phyloP scores from a whole-genome alignment of 2,888 invertebrate species.

The Drosophila algonquin region DNA sequence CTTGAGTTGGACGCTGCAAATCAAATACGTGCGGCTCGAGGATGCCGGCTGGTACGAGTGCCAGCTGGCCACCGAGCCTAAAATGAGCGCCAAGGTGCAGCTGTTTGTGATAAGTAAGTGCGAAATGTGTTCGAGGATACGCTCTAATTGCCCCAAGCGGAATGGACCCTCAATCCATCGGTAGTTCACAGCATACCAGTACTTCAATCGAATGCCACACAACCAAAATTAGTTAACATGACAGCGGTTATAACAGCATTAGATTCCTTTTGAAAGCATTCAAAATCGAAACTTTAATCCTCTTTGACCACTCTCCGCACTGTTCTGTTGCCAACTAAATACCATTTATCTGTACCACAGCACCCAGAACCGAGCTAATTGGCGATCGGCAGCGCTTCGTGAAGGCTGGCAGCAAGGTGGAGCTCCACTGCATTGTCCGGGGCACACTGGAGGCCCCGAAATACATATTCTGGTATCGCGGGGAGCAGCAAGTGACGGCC shows the following conservation, averaged over 20 bases:
- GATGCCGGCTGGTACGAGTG: slow-evolving; percentile 97
- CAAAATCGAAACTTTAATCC: too few species aligned
- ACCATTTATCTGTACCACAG: slow-evolving; percentile 84
- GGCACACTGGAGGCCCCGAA: slow-evolving; percentile 95
- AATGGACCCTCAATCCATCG: too few species aligned
- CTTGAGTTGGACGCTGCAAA: slow-evolving; percentile 93
- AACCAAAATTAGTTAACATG: too few species aligned
- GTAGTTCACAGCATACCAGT: too few species aligned
- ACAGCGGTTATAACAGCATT: too few species aligned
- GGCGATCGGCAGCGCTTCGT: slow-evolving; percentile 95
- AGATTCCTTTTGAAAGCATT: too few species aligned
- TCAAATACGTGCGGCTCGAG: slow-evolving; percentile 93
- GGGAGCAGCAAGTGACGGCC: slow-evolving; percentile 80
- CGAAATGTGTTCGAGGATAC: neutral
- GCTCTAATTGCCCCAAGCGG: too few species aligned
- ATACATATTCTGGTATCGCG: slow-evolving; percentile 96
- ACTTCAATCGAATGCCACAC: too few species aligned
- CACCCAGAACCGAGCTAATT: slow-evolving; percentile 94
- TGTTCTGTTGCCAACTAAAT: neutral
- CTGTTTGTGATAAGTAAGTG: slow-evolving; percentile 71
- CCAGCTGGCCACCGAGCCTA: slow-evolving; percentile 96
- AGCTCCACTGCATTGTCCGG: slow-evolving; percentile 94
- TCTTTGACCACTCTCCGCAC: too few species aligned
- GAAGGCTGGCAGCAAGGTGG: slow-evolving; percentile 94
- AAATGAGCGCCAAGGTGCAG: slow-evolving; percentile 94